Evolutionary conservation across 2,888 invertebrate species (phyloP).

Genomic region (Cataglyphis albicans): DNA sequence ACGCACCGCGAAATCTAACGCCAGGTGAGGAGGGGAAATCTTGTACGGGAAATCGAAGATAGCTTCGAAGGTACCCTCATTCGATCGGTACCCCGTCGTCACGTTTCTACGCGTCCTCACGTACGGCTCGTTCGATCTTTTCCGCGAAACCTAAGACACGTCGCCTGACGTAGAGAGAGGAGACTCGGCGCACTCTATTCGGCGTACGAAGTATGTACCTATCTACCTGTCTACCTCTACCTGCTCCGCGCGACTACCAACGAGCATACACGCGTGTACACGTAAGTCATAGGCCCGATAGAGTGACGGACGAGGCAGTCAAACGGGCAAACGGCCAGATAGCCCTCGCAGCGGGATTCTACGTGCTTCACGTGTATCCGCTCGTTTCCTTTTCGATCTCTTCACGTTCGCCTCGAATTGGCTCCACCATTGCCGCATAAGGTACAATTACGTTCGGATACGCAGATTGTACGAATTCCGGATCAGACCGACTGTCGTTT

Average conservation of each 20-base stretch:
- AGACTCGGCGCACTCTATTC: constrained; percentile 74
- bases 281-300: constrained; percentile 56
- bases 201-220: constrained; percentile 74
- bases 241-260: constrained; percentile 62
- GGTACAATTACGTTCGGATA: constrained; percentile 37
- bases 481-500: constrained; percentile 10
- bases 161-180: constrained; percentile 76
- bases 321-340: constrained; percentile 61
- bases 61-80: constrained; percentile 53
- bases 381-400: constrained; percentile 61
- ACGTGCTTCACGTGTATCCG: constrained; percentile 63
- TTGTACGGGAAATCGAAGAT: constrained; percentile 52
- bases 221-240: constrained; percentile 26
- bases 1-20: constrained; percentile 34
- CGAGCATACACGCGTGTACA: constrained; percentile 54
- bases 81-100: constrained; percentile 65
- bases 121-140: constrained; percentile 82
- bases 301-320: constrained; percentile 58
- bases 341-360: constrained; percentile 56
- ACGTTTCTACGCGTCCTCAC: constrained; percentile 82
- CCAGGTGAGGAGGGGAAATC: not conserved
- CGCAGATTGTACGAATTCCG: constrained; percentile 42
- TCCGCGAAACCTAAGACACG: constrained; percentile 82
- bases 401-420: constrained; percentile 51
- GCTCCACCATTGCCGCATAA: constrained; percentile 42